Percentiles rank a stretch among this genome's conserved stretches.
These are phyloP conservation scores for Alosa alosa DNA, from an alignment of 2,113 vertebrate species.

Conservation along the genomic window DNA sequence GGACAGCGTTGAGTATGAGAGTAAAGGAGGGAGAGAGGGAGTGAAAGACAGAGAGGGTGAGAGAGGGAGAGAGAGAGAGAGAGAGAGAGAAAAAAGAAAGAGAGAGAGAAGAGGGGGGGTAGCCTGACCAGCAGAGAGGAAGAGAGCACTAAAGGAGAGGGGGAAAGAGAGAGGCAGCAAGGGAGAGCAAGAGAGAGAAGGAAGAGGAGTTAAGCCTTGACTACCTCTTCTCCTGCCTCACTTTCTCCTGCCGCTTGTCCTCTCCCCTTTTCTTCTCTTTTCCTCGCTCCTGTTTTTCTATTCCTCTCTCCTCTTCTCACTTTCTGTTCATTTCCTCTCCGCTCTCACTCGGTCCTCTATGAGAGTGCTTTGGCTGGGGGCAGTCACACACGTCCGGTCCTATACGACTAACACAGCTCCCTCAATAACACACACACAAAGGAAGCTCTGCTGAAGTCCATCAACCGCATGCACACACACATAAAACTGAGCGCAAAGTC, in stretches of 20 bases:
- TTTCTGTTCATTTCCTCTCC: constrained; percentile 24
- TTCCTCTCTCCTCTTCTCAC: constrained; percentile 42
- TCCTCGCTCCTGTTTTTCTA: constrained; percentile 16
- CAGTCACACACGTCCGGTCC: neutral
- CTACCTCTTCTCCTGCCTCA: constrained; percentile 8
- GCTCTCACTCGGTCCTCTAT: neutral
- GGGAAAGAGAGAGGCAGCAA: neutral
- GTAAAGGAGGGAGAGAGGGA: neutral
- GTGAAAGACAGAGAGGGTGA: constrained; percentile 29
- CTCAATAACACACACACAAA: neutral
- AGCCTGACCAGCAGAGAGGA: constrained; percentile 29
- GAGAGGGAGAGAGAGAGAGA: constrained; percentile 27
- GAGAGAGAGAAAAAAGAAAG: too few relatives aligned
- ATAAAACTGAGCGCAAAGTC: neutral
- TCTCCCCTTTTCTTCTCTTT: neutral
- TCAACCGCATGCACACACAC: neutral
- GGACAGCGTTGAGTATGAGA: constrained; percentile 15
- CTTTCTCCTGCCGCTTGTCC: neutral
- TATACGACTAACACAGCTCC: neutral
- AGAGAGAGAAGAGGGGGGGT: constrained; percentile 53
- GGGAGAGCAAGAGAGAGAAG: constrained; percentile 23
- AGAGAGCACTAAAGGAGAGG: constrained; percentile 18
- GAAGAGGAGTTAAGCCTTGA: neutral
- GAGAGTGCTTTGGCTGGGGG: constrained; percentile 1
- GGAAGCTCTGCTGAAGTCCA: neutral